Conservation (phyloP, 53 echinoderm and acorn worm species). For the Astropecten irregularis region DNA sequence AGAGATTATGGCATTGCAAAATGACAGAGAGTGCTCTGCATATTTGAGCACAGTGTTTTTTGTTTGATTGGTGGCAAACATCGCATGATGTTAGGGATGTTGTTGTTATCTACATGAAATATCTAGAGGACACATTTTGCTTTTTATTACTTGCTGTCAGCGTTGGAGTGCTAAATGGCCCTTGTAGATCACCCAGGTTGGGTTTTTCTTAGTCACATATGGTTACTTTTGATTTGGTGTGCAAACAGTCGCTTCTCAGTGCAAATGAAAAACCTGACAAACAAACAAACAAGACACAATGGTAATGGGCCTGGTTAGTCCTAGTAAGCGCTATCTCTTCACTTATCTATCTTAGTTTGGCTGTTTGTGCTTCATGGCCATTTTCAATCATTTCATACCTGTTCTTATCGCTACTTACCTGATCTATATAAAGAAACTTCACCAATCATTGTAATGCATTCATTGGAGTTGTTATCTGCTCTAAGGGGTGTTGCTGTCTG, state of each 20-base stretch:
- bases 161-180: slow-evolving; percentile 39
- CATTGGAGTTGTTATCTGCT: neutral
- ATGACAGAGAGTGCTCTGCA: slow-evolving; percentile 28
- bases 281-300: slow-evolving; percentile 49
- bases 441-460: neutral
- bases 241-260: slow-evolving; percentile 36
- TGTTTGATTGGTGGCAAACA: neutral
- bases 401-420: slow-evolving; percentile 32
- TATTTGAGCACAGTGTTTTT: slow-evolving; percentile 37
- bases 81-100: slow-evolving; percentile 31
- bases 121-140: slow-evolving; percentile 26
- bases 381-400: slow-evolving; percentile 7
- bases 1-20: neutral
- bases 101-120: neutral
- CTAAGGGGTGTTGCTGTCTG: slow-evolving; percentile 10
- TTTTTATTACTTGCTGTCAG: slow-evolving; percentile 43
- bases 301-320: slow-evolving; percentile 14
- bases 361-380: slow-evolving; percentile 45
- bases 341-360: slow-evolving; percentile 38
- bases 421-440: slow-evolving; percentile 6
- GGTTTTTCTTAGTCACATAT: neutral
- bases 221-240: slow-evolving; percentile 35
- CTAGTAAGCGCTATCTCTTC: slow-evolving; percentile 16
- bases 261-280: slow-evolving; percentile 46
- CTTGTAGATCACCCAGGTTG: slow-evolving; percentile 38